phyloP scores from a whole-genome alignment of 2,888 invertebrate species.

The Fragum whitleyi region DNA sequence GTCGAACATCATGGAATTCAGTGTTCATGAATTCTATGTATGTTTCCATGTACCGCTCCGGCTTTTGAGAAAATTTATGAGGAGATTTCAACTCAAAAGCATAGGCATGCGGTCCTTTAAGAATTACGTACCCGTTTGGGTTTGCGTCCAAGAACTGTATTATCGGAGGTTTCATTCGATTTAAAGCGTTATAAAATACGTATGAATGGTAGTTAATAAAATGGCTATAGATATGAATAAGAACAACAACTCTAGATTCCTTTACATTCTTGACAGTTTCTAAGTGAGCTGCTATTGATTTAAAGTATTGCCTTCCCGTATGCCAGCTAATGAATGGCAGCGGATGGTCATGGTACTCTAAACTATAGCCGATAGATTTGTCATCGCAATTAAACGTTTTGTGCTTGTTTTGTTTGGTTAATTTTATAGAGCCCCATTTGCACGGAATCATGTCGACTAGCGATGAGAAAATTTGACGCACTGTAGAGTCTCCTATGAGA shows the following conservation, averaged over 20 bases:
- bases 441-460: neutral
- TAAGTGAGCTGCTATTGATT: neutral
- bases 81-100: neutral
- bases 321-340: neutral
- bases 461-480: neutral
- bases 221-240: slow-evolving; percentile 36
- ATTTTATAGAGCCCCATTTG: neutral
- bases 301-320: neutral
- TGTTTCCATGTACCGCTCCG: neutral
- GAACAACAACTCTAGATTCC: neutral
- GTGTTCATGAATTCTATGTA: neutral
- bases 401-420: neutral
- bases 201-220: slow-evolving; percentile 46
- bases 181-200: slow-evolving; percentile 38
- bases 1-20: neutral
- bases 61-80: neutral
- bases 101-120: slow-evolving; percentile 7
- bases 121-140: neutral
- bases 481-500: slow-evolving; percentile 3
- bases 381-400: neutral
- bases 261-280: neutral
- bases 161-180: slow-evolving; percentile 34
- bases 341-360: neutral
- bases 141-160: slow-evolving; percentile 22
- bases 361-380: neutral